Evolutionary conservation across 2,888 invertebrate genomes (phyloP).

Genomic region (Melinaea marsaeus): DNA sequence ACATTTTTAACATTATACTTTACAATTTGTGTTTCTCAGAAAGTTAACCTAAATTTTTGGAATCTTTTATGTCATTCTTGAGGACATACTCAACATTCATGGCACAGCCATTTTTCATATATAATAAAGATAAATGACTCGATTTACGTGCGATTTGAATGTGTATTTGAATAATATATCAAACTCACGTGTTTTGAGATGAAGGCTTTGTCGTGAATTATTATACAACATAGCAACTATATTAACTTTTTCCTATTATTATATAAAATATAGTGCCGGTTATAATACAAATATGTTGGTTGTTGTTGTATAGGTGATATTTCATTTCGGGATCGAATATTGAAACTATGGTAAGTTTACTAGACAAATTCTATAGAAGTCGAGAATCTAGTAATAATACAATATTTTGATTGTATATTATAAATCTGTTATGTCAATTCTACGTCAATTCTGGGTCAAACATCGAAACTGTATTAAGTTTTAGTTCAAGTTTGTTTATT

Average conservation of each 20-base stretch:
- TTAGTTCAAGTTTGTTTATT: constrained; percentile 15
- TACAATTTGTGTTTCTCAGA: neutral
- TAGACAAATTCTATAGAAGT: no score
- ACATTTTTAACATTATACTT: neutral
- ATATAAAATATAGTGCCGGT: no score
- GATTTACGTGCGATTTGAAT: constrained; percentile 23
- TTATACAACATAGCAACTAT: neutral
- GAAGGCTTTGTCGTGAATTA: neutral
- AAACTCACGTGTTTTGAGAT: constrained; percentile 7
- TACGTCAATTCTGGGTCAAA: no score
- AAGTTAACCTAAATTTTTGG: neutral
- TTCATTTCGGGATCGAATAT: no score
- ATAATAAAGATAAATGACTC: constrained; percentile 32
- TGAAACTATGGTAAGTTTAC: no score
- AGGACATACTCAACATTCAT: constrained; percentile 9
- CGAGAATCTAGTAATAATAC: no score
- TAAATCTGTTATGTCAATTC: neutral
- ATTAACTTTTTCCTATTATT: no score
- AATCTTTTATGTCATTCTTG: constrained; percentile 8
- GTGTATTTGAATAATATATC: constrained; percentile 20
- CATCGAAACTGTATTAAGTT: neutral
- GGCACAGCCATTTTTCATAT: constrained; percentile 23
- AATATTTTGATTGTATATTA: no score
- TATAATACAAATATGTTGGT: no score
- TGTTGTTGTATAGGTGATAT: no score